A percentile compares a stretch with the other conserved stretches of the same genome.
These are phyloP conservation scores for Melanostigma gelatinosum DNA, from an alignment of 2,113 vertebrate genomes.

Conservation along the genomic window DNA sequence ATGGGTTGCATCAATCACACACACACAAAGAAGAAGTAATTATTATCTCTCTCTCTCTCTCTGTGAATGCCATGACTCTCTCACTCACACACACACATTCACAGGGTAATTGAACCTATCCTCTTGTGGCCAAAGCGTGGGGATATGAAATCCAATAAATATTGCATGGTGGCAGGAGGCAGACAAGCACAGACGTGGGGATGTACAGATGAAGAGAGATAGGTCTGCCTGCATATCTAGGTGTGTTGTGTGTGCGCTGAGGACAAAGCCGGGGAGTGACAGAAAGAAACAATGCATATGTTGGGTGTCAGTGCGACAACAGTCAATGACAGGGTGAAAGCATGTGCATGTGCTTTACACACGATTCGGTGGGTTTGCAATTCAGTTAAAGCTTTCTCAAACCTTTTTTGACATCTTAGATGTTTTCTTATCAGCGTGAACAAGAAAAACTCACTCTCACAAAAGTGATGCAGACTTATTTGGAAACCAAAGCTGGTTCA, in stretches of 20 bases:
- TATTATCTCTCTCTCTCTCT: neutral
- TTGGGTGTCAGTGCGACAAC: neutral
- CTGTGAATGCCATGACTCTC: neutral
- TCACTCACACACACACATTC: neutral
- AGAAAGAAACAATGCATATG: constrained; percentile 1
- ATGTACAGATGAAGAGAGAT: constrained; percentile 12
- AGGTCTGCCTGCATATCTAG: constrained; percentile 5
- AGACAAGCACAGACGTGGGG: constrained; percentile 13
- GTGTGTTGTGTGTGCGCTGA: neutral
- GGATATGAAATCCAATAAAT: constrained; percentile 49
- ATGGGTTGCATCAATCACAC: neutral
- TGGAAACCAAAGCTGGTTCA: neutral
- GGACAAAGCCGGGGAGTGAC: neutral
- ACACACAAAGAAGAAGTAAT: constrained; percentile 7
- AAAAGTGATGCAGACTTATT: neutral
- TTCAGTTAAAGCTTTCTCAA: neutral
- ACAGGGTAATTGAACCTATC: constrained; percentile 12
- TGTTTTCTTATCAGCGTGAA: neutral
- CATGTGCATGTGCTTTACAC: constrained; percentile 1
- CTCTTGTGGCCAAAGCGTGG: constrained; percentile 26
- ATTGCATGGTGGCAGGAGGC: constrained; percentile 9
- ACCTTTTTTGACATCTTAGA: neutral
- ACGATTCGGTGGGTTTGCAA: neutral
- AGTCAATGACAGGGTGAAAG: neutral
- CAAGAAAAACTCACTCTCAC: neutral